phyloP scores from a whole-genome alignment of 2,888 invertebrate genomes.

The Imbricaverruca yamaguchii region DNA sequence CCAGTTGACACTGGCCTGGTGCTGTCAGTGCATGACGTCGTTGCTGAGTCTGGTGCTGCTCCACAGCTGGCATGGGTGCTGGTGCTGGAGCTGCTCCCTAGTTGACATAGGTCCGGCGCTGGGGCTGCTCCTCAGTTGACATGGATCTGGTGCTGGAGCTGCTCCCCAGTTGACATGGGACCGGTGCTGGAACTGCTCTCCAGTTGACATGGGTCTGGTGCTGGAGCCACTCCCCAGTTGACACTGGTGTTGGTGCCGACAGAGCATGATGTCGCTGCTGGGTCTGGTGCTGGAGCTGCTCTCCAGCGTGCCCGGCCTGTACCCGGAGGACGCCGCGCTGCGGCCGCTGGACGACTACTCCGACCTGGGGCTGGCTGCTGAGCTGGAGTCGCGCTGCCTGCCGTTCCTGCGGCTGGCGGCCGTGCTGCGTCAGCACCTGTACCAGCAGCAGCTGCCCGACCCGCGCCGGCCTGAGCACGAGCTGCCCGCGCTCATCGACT shows the following conservation, averaged over 20 bases:
- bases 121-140: too few relatives aligned
- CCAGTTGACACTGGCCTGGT: too few relatives aligned
- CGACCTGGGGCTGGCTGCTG: conserved; percentile 39
- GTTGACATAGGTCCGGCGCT: too few relatives aligned
- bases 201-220: too few relatives aligned
- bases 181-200: conserved; percentile 32
- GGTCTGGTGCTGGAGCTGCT: conserved; percentile 39
- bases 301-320: conserved; percentile 12
- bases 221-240: too few relatives aligned
- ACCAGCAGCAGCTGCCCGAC: conserved; percentile 47
- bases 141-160: too few relatives aligned
- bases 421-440: conserved; percentile 66
- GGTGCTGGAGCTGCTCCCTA: too few relatives aligned
- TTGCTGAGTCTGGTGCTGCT: conserved; percentile 42
- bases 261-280: conserved; percentile 33
- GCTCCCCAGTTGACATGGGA: too few relatives aligned
- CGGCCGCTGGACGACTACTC: conserved; percentile 17
- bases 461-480: conserved; percentile 51
- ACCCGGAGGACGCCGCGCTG: not conserved
- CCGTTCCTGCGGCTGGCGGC: conserved; percentile 78
- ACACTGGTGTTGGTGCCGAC: too few relatives aligned
- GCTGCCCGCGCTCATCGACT: conserved; percentile 68
- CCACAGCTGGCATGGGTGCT: too few relatives aligned
- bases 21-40: not conserved
- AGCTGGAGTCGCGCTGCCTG: conserved; percentile 69